These are phyloP conservation scores for Thymelicus lineola DNA, from an alignment of 2,888 invertebrate species.

Conservation along the genomic window DNA sequence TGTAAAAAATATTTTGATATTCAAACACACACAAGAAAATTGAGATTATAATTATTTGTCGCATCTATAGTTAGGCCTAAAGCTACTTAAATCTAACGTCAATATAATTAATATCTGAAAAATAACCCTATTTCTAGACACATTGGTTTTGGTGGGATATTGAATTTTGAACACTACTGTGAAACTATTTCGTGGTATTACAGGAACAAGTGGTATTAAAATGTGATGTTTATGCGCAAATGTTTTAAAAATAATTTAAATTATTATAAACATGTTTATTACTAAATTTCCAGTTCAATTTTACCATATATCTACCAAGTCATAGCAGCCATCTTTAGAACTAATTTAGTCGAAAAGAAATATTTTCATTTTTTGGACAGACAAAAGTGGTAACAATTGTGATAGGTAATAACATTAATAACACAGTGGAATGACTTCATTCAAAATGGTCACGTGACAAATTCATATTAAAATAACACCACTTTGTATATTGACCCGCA, in stretches of 20 bases:
- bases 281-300: too few species aligned
- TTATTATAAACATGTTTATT: too few species aligned
- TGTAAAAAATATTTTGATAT: constrained; percentile 9
- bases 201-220: neutral
- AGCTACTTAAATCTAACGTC: constrained; percentile 15
- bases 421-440: constrained; percentile 40
- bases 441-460: constrained; percentile 18
- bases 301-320: too few species aligned
- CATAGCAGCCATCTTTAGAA: neutral
- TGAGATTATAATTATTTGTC: neutral
- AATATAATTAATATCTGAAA: constrained; percentile 6
- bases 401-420: constrained; percentile 23
- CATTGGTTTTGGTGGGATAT: constrained; percentile 48
- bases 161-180: constrained; percentile 44
- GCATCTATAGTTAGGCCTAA: constrained; percentile 9
- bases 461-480: constrained; percentile 4
- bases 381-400: constrained; percentile 34
- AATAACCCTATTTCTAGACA: constrained; percentile 17
- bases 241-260: too few species aligned
- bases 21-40: neutral
- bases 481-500: constrained; percentile 16
- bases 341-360: neutral
- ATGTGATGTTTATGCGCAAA: too few species aligned
- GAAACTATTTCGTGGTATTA: neutral
- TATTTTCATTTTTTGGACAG: constrained; percentile 1